Evolutionary conservation across 1,140 invertebrate species (phyloP).

Genomic region (Paraescarpia echinospica): DNA sequence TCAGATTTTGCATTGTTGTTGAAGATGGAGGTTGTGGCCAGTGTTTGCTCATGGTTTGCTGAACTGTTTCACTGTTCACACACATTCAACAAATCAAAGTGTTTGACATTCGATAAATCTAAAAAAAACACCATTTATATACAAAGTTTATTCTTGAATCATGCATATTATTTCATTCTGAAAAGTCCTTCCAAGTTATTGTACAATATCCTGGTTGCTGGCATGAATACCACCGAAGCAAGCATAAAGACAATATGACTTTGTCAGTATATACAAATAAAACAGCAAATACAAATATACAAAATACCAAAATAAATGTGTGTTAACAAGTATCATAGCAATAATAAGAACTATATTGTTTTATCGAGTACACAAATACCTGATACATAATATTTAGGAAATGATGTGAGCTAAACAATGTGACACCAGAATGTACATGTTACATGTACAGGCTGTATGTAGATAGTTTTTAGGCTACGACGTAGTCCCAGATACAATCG

Average conservation of each 20-base stretch:
- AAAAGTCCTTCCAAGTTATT: not conserved
- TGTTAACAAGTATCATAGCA: not conserved
- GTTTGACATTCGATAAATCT: not conserved
- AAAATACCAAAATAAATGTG: not conserved
- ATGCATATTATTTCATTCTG: not conserved
- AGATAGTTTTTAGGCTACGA: not conserved
- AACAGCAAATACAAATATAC: not conserved
- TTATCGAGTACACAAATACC: not conserved
- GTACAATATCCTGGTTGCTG: not conserved
- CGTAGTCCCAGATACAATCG: not conserved
- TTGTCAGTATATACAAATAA: not conserved
- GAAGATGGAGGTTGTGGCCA: not conserved
- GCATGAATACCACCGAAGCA: not conserved
- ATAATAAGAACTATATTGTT: not conserved
- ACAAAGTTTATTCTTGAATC: not conserved
- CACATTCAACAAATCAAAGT: not conserved
- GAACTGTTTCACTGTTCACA: not conserved
- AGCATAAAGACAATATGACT: not conserved
- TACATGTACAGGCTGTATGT: not conserved
- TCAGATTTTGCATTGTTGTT: not conserved
- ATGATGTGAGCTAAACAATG: not conserved
- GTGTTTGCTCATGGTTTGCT: not conserved
- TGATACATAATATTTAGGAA: not conserved
- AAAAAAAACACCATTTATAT: not conserved
- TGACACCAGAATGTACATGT: not conserved